A percentile compares a stretch with the other conserved stretches of the same genome.
Evolutionary conservation across 1,140 invertebrate species (phyloP).

Genomic region (Leucophenga varia): DNA sequence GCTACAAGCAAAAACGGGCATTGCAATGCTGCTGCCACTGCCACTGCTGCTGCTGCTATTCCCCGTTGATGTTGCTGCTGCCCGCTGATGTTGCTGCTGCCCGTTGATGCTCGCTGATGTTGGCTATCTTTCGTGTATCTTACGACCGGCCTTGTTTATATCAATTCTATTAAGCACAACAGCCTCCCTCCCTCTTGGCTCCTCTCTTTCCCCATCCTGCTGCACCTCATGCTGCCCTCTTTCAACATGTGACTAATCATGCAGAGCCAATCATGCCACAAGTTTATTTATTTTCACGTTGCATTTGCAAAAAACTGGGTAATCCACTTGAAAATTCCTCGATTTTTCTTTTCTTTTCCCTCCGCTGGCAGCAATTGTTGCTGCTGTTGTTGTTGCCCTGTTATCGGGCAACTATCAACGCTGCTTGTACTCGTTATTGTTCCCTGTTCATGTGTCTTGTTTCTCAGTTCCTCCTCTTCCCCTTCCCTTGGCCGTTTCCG

Average conservation of each 20-base stretch:
- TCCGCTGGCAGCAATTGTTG: slow-evolving; percentile 10
- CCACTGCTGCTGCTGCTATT: slow-evolving; percentile 10
- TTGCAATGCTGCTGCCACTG: slow-evolving; percentile 17
- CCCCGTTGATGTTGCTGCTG: slow-evolving; percentile 14
- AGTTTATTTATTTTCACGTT: slow-evolving; percentile 18
- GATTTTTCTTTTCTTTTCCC: slow-evolving; percentile 31
- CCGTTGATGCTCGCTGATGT: neutral
- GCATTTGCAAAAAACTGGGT: slow-evolving; percentile 40
- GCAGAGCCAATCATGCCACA: slow-evolving; percentile 51
- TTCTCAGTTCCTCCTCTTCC: slow-evolving; percentile 11
- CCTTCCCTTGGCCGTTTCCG: slow-evolving; percentile 7
- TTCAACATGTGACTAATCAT: slow-evolving; percentile 41
- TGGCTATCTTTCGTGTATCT: neutral
- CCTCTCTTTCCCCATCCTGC: too few species aligned
- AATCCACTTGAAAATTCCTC: slow-evolving; percentile 53
- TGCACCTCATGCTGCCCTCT: too few species aligned
- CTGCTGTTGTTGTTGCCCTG: slow-evolving; percentile 22
- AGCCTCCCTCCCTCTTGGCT: neutral
- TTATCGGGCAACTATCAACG: slow-evolving; percentile 45
- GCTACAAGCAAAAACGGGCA: slow-evolving; percentile 34
- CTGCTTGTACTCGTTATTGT: slow-evolving; percentile 51
- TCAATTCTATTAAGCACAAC: neutral
- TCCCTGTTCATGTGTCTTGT: slow-evolving; percentile 44
- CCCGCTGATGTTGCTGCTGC: neutral
- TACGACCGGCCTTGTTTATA: neutral